Conservation (phyloP, 2,888 invertebrate genomes). For the Teleogryllus oceanicus region DNA sequence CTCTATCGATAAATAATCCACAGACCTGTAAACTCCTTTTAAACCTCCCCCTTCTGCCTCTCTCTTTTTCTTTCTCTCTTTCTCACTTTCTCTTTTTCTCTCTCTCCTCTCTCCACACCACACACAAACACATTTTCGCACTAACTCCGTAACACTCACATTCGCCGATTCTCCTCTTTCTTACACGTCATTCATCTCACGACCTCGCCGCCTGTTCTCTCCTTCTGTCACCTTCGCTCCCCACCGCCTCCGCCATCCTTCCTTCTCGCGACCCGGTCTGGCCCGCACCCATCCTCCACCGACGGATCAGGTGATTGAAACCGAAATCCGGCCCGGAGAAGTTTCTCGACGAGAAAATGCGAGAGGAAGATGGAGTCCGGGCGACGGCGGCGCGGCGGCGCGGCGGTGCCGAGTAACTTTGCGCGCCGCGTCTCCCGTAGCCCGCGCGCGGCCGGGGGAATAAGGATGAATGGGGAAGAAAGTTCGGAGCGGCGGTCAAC, state of each 20-base stretch:
- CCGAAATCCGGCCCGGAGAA: neutral
- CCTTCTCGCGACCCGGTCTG: neutral
- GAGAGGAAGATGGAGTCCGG: neutral
- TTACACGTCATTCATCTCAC: neutral
- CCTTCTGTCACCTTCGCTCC: neutral
- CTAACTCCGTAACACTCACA: neutral
- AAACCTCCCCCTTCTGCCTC: too few species aligned
- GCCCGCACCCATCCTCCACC: neutral
- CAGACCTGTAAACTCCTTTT: too few species aligned
- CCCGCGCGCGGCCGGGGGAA: too few species aligned
- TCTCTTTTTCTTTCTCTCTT: too few species aligned
- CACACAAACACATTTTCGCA: too few species aligned
- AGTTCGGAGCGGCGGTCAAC: too few species aligned
- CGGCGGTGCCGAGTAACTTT: neutral
- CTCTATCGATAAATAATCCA: too few species aligned
- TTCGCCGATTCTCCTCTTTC: neutral
- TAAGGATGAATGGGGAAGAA: too few species aligned
- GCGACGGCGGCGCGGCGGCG: neutral
- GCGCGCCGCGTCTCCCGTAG: too few species aligned
- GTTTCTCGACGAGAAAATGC: conserved; percentile 7
- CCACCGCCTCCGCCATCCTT: neutral
- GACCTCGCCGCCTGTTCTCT: neutral
- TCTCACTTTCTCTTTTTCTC: too few species aligned
- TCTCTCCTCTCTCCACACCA: too few species aligned
- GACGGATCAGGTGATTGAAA: conserved; percentile 1